Conservation (phyloP, 2,888 invertebrate species). For the Orchesella flavescens region DNA sequence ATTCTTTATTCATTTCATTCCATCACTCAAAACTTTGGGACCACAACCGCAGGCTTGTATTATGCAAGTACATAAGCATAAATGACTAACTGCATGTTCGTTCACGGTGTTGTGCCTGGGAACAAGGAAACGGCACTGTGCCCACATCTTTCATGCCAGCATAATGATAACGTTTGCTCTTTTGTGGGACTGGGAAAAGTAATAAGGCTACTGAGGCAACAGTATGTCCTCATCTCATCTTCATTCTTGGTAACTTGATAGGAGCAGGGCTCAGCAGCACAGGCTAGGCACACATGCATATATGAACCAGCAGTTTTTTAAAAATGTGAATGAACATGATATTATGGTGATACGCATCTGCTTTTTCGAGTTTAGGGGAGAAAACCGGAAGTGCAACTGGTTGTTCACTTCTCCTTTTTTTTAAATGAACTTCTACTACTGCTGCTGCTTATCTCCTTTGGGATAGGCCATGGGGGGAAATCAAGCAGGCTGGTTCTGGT, state of each 20-base stretch:
- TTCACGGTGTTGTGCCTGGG: conserved; percentile 33
- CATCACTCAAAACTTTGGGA: not conserved
- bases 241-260: not conserved
- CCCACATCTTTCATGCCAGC: conserved; percentile 20
- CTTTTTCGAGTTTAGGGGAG: conserved; percentile 13
- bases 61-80: not conserved
- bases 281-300: too few relatives aligned
- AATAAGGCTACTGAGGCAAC: not conserved
- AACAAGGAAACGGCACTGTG: conserved; percentile 35
- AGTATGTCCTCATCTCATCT: conserved; percentile 34
- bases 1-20: conserved; percentile 29
- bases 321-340: not conserved
- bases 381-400: conserved; percentile 61
- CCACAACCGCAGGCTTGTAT: not conserved
- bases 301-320: too few relatives aligned
- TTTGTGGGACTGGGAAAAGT: not conserved
- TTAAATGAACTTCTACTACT: conserved; percentile 6
- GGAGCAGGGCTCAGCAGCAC: too few relatives aligned
- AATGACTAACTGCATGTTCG: not conserved
- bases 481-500: too few relatives aligned
- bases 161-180: not conserved
- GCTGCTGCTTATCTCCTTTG: not conserved
- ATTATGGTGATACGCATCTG: too few relatives aligned
- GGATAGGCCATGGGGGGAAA: conserved; percentile 1
- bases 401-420: conserved; percentile 42